Percentiles rank a stretch among this genome's conserved stretches.
Evolutionary conservation across 2,888 invertebrate species (phyloP).

Genomic region (Catocala fraxini): DNA sequence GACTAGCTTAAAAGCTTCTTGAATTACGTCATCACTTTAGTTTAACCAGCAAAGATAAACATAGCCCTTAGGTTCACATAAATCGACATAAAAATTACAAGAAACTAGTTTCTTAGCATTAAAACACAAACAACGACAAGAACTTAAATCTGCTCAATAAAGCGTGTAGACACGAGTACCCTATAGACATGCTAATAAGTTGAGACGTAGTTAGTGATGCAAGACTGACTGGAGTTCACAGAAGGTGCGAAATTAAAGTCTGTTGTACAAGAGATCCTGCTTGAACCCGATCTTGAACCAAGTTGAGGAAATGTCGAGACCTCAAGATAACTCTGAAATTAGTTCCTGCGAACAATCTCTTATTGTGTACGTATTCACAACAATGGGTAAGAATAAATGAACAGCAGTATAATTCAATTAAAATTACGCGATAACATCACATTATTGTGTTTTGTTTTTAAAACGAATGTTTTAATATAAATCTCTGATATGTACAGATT

Average conservation of each 20-base stretch:
- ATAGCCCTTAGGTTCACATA: neutral
- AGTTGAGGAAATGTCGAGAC: constrained; percentile 54
- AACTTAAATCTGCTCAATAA: constrained; percentile 44
- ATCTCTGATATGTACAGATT: too few relatives aligned
- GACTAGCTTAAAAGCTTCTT: constrained; percentile 25
- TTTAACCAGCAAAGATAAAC: constrained; percentile 11
- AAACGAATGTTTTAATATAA: neutral
- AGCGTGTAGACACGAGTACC: constrained; percentile 39
- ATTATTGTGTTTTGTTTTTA: neutral
- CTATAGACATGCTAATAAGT: constrained; percentile 64
- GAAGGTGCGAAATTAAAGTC: constrained; percentile 68
- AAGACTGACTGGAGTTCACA: constrained; percentile 52
- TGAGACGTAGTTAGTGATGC: constrained; percentile 58
- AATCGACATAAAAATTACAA: constrained; percentile 1
- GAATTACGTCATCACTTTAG: constrained; percentile 13
- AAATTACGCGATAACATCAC: neutral
- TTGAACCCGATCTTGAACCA: constrained; percentile 61
- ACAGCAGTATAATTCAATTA: constrained; percentile 1
- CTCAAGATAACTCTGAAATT: constrained; percentile 67
- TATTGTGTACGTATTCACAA: constrained; percentile 58
- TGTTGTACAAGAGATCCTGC: constrained; percentile 58
- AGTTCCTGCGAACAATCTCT: constrained; percentile 63
- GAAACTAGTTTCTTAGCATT: constrained; percentile 21
- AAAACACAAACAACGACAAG: constrained; percentile 25
- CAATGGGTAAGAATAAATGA: constrained; percentile 52